Base-by-base conservation (phyloP, 2,888 invertebrate genomes). In the Erebia palarica region DNA sequence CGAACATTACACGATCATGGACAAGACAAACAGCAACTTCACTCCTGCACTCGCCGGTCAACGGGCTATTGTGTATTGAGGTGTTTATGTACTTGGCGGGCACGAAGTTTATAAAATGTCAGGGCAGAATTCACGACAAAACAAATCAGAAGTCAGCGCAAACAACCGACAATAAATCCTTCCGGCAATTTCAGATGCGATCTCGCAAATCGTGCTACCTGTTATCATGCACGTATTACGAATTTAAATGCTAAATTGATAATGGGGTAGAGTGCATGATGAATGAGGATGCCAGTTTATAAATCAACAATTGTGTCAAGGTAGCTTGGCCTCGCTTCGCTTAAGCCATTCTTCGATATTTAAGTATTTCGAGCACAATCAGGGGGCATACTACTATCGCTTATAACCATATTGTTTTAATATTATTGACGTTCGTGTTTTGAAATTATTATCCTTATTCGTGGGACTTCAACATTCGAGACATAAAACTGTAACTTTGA, bases 131-230 rank as follows among this genome's bases (percentile, higher is more conserved):
- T 86, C 84, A 85, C 84, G 84, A 82, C 81, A 79, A 87, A 86
- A 89, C 86, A 88, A 87, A 88, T 89, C 87, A 88, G 87, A 88
- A 86, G 83, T 84, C 78, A 80, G 82, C 81, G 81, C 83, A 86
- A 87, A 87, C 88, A 87, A 85, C 84, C 82, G 83, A 78, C 83
- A 78, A 87, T 89, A 90, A 89, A 89, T 89, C 89, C 87, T 81
- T 75, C 78, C 75, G 79, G 85, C 88, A 89, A 88, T 89, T 89
- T 87, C 84, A 88, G 88, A 89, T 89, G 84, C 84, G 85, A 88
- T 89, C 89, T 86, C 77, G 82, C 82, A 77, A 77, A 86, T 85
- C 82, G 83, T 84, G 86, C 84, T 86, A 86, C 82, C 78, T 78
- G 75, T 73, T 77, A 74, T 74, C 75, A 70, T 61, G 81, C 81